Evolutionary conservation across 2,888 invertebrate genomes (phyloP).

Genomic region (Panopea generosa): DNA sequence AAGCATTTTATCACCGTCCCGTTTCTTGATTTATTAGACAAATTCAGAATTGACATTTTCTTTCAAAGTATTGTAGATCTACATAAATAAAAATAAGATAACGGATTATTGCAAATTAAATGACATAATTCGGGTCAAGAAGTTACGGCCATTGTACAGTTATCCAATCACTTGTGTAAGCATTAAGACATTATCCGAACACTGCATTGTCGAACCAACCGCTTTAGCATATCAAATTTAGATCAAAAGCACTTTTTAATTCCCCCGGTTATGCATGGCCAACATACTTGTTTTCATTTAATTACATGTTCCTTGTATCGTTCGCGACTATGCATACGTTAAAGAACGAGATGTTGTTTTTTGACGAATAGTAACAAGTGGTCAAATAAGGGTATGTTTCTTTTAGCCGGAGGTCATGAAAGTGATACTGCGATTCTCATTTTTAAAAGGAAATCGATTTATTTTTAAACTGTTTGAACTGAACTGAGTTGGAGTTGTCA

Average conservation of each 20-base stretch:
- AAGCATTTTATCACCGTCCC: too few species aligned
- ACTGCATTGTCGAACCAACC: neutral
- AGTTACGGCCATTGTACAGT: too few species aligned
- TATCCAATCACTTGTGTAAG: neutral
- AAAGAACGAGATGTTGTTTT: constrained; percentile 34
- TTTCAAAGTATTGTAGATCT: too few species aligned
- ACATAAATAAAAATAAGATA: too few species aligned
- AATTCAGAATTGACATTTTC: too few species aligned
- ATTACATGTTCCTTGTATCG: constrained; percentile 34
- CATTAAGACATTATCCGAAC: neutral
- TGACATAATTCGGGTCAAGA: too few species aligned
- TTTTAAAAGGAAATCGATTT: too few species aligned
- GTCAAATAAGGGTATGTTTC: constrained; percentile 22
- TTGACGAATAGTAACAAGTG: constrained; percentile 13
- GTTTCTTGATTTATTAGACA: too few species aligned
- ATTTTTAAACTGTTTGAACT: too few species aligned
- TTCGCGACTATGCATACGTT: constrained; percentile 48
- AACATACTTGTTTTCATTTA: constrained; percentile 64
- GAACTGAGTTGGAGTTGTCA: too few species aligned
- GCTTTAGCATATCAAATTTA: constrained; percentile 5
- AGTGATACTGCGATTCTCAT: constrained; percentile 12
- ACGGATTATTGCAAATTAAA: too few species aligned
- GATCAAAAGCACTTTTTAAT: constrained; percentile 34
- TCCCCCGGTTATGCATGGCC: constrained; percentile 41
- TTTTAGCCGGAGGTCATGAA: constrained; percentile 28